A percentile compares a stretch with the other conserved stretches of the same genome.
These are phyloP conservation scores for Formica selysi DNA, from an alignment of 1,140 invertebrate genomes.

Conservation along the genomic window DNA sequence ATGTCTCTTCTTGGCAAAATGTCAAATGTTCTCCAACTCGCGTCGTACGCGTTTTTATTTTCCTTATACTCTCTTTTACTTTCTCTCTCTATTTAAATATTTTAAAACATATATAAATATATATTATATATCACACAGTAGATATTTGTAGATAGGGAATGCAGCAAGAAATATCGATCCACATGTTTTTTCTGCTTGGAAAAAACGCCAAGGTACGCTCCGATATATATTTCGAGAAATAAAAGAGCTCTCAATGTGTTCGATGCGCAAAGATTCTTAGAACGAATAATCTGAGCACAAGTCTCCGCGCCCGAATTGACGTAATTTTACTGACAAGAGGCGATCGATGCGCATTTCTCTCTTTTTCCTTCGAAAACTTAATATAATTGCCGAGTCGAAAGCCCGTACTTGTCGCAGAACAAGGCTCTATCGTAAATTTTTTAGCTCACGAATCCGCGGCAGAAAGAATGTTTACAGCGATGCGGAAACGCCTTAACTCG, in stretches of 20 bases:
- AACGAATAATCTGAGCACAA: constrained; percentile 10
- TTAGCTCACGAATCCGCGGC: constrained; percentile 3
- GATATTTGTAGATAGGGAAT: not conserved
- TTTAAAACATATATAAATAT: not conserved
- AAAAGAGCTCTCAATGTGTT: not conserved
- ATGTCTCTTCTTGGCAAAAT: not conserved
- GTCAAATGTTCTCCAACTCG: not conserved
- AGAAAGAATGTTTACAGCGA: not conserved
- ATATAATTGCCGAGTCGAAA: constrained; percentile 47
- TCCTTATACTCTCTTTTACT: not conserved
- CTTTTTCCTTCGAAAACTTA: not conserved
- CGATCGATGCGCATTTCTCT: not conserved
- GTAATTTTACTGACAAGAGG: not conserved
- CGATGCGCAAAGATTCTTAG: not conserved
- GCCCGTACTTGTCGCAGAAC: not conserved
- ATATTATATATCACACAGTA: not conserved
- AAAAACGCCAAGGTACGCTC: not conserved
- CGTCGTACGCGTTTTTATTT: not conserved
- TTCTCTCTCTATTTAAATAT: not conserved
- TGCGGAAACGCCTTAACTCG: constrained; percentile 5
- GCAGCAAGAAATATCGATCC: not conserved
- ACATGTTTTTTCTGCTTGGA: not conserved
- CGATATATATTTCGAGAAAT: constrained; percentile 1
- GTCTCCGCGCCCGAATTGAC: not conserved
- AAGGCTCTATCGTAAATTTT: constrained; percentile 15